Conservation (phyloP, 2,888 invertebrate species). For the Heliconius charithonia region DNA sequence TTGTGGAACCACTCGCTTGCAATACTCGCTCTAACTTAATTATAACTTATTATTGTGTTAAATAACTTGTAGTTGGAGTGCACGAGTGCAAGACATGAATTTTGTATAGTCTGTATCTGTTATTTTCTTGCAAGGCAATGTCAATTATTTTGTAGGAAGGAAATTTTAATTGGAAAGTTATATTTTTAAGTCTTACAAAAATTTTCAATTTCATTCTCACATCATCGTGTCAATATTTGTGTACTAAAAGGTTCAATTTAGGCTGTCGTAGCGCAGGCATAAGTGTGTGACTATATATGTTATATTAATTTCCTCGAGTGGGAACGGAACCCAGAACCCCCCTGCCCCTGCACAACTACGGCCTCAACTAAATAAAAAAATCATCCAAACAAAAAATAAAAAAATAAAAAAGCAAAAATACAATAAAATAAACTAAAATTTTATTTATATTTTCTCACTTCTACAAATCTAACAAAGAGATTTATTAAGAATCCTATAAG, state of each 20-base stretch:
- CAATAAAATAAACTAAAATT: neutral
- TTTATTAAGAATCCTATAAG: neutral
- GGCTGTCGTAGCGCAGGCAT: neutral
- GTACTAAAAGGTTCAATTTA: no score
- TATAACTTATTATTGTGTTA: constrained; percentile 24
- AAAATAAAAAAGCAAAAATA: neutral
- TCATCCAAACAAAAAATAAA: no score
- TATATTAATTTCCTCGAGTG: no score
- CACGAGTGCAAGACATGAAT: neutral
- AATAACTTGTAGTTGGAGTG: constrained; percentile 13
- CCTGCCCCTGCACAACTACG: no score
- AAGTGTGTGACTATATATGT: neutral
- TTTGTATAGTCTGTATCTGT: neutral
- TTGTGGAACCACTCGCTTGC: constrained; percentile 10
- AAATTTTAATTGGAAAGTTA: no score
- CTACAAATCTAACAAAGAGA: neutral
- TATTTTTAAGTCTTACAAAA: no score
- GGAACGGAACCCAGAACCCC: no score
- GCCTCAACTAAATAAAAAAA: no score
- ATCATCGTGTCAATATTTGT: no score
- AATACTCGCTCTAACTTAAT: constrained; percentile 12
- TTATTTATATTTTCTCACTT: neutral
- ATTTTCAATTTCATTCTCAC: no score
- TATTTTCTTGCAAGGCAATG: neutral
- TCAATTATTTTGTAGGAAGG: no score